A percentile compares a stretch with the other conserved stretches of the same genome.
Conservation (phyloP, 2,888 invertebrate species). For the Sylvicola cinctus region DNA sequence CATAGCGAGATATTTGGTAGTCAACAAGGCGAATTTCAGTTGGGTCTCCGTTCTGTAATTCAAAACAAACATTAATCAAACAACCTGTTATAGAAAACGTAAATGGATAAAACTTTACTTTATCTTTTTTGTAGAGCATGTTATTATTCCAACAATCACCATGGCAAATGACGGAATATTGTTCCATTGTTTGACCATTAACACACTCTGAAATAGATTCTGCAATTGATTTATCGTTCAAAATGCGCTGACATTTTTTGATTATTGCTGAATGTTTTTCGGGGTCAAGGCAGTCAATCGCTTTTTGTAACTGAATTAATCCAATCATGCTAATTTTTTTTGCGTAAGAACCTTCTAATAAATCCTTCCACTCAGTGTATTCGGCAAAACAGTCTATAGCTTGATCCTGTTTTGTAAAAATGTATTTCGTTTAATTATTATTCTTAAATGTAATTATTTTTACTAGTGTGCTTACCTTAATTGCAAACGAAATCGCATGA, state of each 20-base stretch:
- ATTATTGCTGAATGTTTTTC: no score
- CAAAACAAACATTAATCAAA: neutral
- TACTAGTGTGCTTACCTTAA: no score
- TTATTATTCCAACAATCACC: slow-evolving; percentile 22
- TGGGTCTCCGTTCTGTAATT: slow-evolving; percentile 8
- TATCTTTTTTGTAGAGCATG: slow-evolving; percentile 16
- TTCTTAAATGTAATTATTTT: no score
- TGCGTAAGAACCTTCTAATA: neutral
- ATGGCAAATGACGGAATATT: slow-evolving; percentile 17
- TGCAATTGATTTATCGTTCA: neutral
- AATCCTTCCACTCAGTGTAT: neutral
- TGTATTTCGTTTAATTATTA: no score
- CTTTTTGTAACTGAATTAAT: no score
- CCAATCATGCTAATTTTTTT: neutral
- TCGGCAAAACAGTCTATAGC: slow-evolving; percentile 1
- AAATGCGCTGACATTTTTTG: no score
- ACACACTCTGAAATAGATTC: neutral
- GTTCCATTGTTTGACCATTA: slow-evolving; percentile 10
- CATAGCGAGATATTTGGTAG: slow-evolving; percentile 19
- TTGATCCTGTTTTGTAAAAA: no score
- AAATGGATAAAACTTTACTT: no score
- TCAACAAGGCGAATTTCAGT: slow-evolving; percentile 16
- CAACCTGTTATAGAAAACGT: no score
- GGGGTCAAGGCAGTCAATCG: no score
- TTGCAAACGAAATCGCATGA: slow-evolving; percentile 27